Conservation (phyloP, 2,113 vertebrate species). For the Scortum barcoo region DNA sequence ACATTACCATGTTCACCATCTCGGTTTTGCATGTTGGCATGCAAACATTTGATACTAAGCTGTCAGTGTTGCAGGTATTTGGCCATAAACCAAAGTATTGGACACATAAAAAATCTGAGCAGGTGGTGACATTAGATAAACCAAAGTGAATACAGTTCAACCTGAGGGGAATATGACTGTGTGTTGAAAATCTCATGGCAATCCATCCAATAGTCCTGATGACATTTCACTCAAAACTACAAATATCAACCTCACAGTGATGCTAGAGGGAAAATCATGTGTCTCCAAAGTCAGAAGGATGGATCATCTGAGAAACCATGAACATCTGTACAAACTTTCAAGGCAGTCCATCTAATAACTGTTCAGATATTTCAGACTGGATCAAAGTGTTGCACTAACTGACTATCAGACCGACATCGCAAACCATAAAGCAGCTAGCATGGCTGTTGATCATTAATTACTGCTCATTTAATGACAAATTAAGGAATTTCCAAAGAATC, state of each 20-base stretch:
- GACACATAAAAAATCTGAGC: too few relatives aligned
- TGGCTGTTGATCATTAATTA: neutral
- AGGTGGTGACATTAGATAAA: too few relatives aligned
- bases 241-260: neutral
- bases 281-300: neutral
- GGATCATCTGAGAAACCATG: neutral
- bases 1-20: too few relatives aligned
- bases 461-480: neutral
- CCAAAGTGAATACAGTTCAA: neutral
- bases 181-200: neutral
- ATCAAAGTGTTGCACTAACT: neutral
- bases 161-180: neutral
- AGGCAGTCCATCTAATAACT: neutral
- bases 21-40: neutral
- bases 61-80: too few relatives aligned
- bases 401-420: neutral
- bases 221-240: neutral
- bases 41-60: neutral
- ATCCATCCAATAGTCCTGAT: neutral
- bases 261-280: neutral
- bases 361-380: neutral
- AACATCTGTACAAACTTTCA: neutral
- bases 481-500: too few relatives aligned
- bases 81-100: too few relatives aligned
- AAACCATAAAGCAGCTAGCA: neutral